Evolutionary conservation across 2,888 invertebrate genomes (phyloP).

Genomic region (Cryptus viduatorius): DNA sequence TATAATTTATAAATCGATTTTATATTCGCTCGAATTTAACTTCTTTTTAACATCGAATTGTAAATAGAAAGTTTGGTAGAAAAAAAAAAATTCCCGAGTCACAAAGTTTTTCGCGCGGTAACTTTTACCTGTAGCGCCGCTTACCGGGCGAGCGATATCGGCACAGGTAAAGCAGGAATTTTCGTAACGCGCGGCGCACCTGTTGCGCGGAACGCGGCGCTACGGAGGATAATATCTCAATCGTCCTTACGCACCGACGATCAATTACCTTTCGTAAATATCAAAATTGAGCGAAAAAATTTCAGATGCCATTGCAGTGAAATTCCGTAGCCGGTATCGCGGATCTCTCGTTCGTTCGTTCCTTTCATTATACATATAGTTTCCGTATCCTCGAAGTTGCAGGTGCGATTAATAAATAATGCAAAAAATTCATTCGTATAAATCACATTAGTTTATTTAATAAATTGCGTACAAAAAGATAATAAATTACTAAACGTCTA

Average conservation of each 20-base stretch:
- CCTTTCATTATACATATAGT: not conserved
- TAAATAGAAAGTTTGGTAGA: not conserved
- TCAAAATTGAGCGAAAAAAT: not conserved
- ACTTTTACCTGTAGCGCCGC: not conserved
- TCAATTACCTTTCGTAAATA: not conserved
- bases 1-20: not conserved
- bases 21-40: not conserved
- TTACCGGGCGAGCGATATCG: not conserved
- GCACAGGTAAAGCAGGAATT: conserved; percentile 35
- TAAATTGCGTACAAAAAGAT: conserved; percentile 71
- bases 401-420: not conserved
- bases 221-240: conserved; percentile 12
- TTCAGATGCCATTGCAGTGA: not conserved
- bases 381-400: not conserved
- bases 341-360: not conserved
- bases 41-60: not conserved
- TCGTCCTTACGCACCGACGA: not conserved
- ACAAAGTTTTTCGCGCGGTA: not conserved
- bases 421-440: conserved; percentile 22
- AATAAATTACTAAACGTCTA: conserved; percentile 72
- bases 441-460: conserved; percentile 66
- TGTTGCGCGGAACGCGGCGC: not conserved
- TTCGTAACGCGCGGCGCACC: not conserved
- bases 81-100: not conserved
- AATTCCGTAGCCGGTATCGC: conserved; percentile 24